These are phyloP conservation scores for Sweltsa coloradensis DNA, from an alignment of 1,140 invertebrate species.

Conservation along the genomic window DNA sequence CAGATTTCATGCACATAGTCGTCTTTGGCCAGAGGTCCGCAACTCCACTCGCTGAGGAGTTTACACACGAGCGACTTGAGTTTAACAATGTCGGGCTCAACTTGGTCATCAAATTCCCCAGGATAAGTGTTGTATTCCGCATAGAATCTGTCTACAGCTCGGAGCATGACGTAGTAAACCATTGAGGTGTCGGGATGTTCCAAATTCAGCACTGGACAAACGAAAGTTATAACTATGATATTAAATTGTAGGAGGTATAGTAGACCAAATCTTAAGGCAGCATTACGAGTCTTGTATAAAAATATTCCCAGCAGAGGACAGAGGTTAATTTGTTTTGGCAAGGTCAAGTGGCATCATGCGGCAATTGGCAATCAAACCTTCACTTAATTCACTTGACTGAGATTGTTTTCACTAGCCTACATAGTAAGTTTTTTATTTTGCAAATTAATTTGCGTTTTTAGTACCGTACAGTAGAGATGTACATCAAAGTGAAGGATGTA, in stretches of 20 bases:
- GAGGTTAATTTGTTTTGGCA: no score
- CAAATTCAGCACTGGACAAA: constrained; percentile 39
- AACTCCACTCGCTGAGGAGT: constrained; percentile 75
- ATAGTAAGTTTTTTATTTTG: no score
- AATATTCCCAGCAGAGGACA: no score
- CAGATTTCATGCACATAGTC: constrained; percentile 94
- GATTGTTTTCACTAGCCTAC: no score
- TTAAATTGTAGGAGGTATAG: no score
- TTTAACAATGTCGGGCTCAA: constrained; percentile 79
- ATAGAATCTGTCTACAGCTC: constrained; percentile 83
- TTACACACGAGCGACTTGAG: constrained; percentile 71
- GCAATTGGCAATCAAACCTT: no score
- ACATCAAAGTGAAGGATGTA: no score
- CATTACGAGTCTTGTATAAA: constrained; percentile 37
- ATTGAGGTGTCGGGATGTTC: constrained; percentile 74
- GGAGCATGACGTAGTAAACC: constrained; percentile 81
- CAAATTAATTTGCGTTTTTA: no score
- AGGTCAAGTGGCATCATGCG: no score
- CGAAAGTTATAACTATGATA: constrained; percentile 4
- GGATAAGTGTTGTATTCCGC: constrained; percentile 82
- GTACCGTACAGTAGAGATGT: no score
- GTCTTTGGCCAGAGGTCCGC: constrained; percentile 67
- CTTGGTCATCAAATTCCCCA: constrained; percentile 73
- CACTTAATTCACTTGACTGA: no score
- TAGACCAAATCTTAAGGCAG: constrained; percentile 40